Evolutionary conservation across 1,140 invertebrate genomes (phyloP).

Genomic region (Elymnias hypermnestra): DNA sequence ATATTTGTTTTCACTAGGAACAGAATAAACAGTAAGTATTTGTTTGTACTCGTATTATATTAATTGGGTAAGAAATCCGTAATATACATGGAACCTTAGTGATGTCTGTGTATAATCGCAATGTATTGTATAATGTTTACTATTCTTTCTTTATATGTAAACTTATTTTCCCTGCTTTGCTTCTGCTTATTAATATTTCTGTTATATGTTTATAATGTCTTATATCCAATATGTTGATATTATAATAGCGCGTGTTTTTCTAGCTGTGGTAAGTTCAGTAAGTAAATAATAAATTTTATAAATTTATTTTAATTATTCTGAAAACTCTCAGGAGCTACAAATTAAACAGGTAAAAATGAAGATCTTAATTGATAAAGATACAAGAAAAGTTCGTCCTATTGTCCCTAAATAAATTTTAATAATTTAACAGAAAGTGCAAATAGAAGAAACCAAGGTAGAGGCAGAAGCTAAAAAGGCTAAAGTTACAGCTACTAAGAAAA

Average conservation of each 20-base stretch:
- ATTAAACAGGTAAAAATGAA: background rate
- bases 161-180: slow-evolving; percentile 46
- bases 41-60: too few species aligned
- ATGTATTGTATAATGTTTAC: slow-evolving; percentile 22
- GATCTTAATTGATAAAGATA: background rate
- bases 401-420: too few species aligned
- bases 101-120: slow-evolving; percentile 9
- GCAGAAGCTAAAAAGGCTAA: slow-evolving; percentile 66
- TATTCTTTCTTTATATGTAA: slow-evolving; percentile 21
- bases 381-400: too few species aligned
- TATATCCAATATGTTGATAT: too few species aligned
- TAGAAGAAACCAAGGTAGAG: slow-evolving; percentile 60
- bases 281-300: background rate
- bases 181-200: slow-evolving; percentile 31
- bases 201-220: background rate
- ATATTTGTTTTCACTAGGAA: too few species aligned
- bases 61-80: background rate
- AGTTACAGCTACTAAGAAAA: slow-evolving; percentile 55
- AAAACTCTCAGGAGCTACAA: background rate
- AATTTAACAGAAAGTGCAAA: slow-evolving; percentile 60
- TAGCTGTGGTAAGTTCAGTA: background rate
- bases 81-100: background rate
- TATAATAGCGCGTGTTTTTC: background rate
- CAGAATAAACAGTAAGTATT: too few species aligned
- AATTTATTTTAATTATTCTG: background rate